Percentiles rank a stretch among this genome's conserved stretches.
Evolutionary conservation across 1,140 invertebrate species (phyloP).

Genomic region (Trichonephila clavipes): DNA sequence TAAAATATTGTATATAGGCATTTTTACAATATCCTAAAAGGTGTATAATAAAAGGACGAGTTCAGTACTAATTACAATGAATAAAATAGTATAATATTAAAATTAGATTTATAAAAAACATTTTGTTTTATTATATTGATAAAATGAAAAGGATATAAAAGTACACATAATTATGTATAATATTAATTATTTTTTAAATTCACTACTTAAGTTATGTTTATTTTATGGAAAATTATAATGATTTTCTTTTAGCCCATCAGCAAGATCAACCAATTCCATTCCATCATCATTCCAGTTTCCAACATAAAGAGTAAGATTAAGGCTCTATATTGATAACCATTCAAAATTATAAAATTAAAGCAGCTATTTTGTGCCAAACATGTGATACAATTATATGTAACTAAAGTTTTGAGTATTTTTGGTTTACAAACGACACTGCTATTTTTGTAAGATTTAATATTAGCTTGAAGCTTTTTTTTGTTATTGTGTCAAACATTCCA

Average conservation of each 20-base stretch:
- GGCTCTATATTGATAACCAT: not conserved
- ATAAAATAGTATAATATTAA: too few relatives aligned
- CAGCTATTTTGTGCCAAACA: not conserved
- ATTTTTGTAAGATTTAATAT: not conserved
- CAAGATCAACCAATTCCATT: slow-evolving; percentile 68
- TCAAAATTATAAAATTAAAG: not conserved
- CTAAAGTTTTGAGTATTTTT: not conserved
- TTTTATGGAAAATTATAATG: too few relatives aligned
- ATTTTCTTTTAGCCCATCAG: slow-evolving; percentile 44
- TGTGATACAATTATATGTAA: slow-evolving; percentile 5
- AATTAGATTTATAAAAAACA: too few relatives aligned
- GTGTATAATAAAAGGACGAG: too few relatives aligned
- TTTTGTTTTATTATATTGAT: too few relatives aligned
- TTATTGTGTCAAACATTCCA: not conserved
- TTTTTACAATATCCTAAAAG: too few relatives aligned
- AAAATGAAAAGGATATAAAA: too few relatives aligned
- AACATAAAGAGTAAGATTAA: not conserved
- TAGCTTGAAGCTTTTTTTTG: not conserved
- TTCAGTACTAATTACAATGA: too few relatives aligned
- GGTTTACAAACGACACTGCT: not conserved
- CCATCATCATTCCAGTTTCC: slow-evolving; percentile 70
- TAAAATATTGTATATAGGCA: too few relatives aligned
- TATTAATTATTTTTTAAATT: too few relatives aligned
- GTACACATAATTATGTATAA: too few relatives aligned
- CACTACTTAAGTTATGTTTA: too few relatives aligned